Evolutionary conservation across 2,797 vertebrate species (phyloP), one percentile per base, ranked within the genome.

Genomic region (Poecile montanus): DNA sequence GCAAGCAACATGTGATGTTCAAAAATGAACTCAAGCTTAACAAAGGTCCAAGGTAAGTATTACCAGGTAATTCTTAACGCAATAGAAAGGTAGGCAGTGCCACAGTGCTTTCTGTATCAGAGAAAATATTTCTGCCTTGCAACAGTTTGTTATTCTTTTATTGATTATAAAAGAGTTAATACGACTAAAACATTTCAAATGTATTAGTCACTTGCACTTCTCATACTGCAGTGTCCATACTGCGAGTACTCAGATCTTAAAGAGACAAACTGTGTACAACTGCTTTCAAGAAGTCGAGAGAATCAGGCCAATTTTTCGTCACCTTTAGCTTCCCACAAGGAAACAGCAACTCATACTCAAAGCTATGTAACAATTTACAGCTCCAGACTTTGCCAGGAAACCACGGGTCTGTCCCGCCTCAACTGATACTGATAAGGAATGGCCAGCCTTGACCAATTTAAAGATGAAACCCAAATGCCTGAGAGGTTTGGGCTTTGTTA

Each of bases 81-180:
- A 58, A 10, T 1, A n/a, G 10, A n/a, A 11, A 3, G 65, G 20
- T 1, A 30, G 1, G 6, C 26, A 73, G 32, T 7, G 16, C 2
- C 5, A 17, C 23, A 22, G 13, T 2, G 19, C 21, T 73, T 83
- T 68, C 62, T 17, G 4, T 11, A 70, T 5, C 42, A 26, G 75
- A 50, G 8, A 16, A 27, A 13, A 5, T 29, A n/a, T 4, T 82
- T 61, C 22, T 85, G 45, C 67, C 22, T 50, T 62, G 32, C 60
- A 79, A 65, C 27, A 65, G 23, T 27, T 45, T 1, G 2, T 45
- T 70, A 4, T 23, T 45, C 19, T 54, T 81, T 20, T 20, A 18
- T 44, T 27, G 16, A 23, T n/a, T 54, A 60, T 11, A 57, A 13
- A 19, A 81, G 36, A 38, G 62, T 27, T 16, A 58, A 56, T 3